Evolutionary conservation across 2,113 vertebrate species (phyloP).

Genomic region (Ovis aries): ARS-UI_Ramb_v3.0 NC_082741.1:5355501-5356000

Average conservation of each 20-base stretch:
- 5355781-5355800: accelerated
- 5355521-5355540: neutral
- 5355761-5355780: neutral
- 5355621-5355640: neutral
- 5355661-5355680: neutral
- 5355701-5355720: accelerated
- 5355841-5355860: accelerated
- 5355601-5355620: neutral
- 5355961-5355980: accelerated
- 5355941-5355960: neutral
- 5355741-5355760: accelerated
- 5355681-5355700: neutral
- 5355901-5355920: accelerated
- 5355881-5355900: neutral
- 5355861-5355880: accelerated
- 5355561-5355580: neutral
- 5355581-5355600: accelerated
- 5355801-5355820: accelerated
- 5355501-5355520: neutral
- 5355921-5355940: neutral
- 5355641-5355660: neutral
- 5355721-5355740: accelerated
- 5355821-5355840: neutral
- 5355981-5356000: neutral
- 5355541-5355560: neutral